Evolutionary conservation across 2,888 invertebrate species (phyloP).

Genomic region (Perithous albicinctus): DNA sequence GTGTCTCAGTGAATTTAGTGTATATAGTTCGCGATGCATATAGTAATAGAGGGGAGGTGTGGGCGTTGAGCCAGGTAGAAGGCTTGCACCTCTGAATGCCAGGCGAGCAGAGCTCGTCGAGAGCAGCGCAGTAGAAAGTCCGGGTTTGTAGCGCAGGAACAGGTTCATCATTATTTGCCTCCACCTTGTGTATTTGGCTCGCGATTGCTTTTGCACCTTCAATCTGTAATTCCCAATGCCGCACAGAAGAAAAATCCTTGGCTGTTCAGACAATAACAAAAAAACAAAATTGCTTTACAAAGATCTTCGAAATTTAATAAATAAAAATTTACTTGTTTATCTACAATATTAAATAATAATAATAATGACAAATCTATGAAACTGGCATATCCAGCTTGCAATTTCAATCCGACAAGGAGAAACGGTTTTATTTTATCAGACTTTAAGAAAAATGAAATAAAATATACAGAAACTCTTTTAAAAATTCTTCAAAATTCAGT

Average conservation of each 20-base stretch:
- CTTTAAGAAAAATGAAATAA: too few relatives aligned
- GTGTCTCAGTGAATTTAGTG: too few relatives aligned
- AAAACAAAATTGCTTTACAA: too few relatives aligned
- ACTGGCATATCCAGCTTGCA: too few relatives aligned
- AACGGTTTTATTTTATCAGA: neutral
- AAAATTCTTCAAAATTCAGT: too few relatives aligned
- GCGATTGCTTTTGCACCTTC: neutral
- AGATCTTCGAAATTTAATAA: too few relatives aligned
- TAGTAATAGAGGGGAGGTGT: slow-evolving; percentile 74
- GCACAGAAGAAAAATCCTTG: neutral
- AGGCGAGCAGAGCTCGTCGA: slow-evolving; percentile 77
- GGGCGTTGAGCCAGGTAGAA: slow-evolving; percentile 81
- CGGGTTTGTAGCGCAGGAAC: slow-evolving; percentile 67
- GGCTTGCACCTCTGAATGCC: slow-evolving; percentile 78
- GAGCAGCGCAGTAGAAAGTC: slow-evolving; percentile 45
- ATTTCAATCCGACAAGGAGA: too few relatives aligned
- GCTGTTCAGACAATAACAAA: neutral
- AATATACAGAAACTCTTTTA: too few relatives aligned
- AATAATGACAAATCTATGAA: too few relatives aligned
- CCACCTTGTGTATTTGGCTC: too few relatives aligned
- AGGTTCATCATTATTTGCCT: slow-evolving; percentile 59
- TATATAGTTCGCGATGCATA: neutral
- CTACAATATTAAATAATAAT: too few relatives aligned
- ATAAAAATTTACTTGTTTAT: too few relatives aligned
- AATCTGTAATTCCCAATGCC: neutral